These are phyloP conservation scores for Aurelia aurita DNA, from an alignment of 30 jellyfish, hydroid and myxozoan species.

Conservation along the genomic window DNA sequence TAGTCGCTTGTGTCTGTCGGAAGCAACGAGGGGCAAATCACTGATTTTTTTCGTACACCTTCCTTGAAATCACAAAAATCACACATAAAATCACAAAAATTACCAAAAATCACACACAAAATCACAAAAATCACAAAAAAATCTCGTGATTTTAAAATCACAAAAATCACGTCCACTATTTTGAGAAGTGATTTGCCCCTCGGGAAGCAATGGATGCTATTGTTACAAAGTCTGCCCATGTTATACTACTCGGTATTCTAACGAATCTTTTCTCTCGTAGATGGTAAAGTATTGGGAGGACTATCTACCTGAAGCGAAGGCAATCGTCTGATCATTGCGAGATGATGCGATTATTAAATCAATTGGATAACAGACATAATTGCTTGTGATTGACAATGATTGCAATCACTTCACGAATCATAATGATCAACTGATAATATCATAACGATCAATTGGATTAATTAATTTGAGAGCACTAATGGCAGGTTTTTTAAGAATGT, in stretches of 20 bases:
- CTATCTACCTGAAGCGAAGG: constrained; percentile 88
- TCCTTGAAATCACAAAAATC: too few species aligned
- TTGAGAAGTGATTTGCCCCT: too few species aligned
- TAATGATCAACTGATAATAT: not conserved
- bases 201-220: not conserved
- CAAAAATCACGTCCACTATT: too few species aligned
- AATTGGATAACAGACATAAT: not conserved
- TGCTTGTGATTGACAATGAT: constrained; percentile 10
- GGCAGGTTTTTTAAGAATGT: too few species aligned
- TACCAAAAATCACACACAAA: too few species aligned
- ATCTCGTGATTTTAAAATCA: too few species aligned
- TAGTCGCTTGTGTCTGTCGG: too few species aligned
- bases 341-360: not conserved
- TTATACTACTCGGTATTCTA: too few species aligned
- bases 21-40: not conserved
- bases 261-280: constrained; percentile 32
- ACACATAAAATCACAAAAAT: too few species aligned
- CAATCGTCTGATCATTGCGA: constrained; percentile 56
- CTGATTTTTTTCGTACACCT: too few species aligned
- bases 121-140: too few species aligned
- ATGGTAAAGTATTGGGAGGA: constrained; percentile 93
- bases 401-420: not conserved
- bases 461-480: too few species aligned
- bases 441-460: not conserved
- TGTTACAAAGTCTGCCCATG: not conserved